Evolutionary conservation across 1,140 invertebrate genomes (phyloP).

Genomic region (Conus betulinus): DNA sequence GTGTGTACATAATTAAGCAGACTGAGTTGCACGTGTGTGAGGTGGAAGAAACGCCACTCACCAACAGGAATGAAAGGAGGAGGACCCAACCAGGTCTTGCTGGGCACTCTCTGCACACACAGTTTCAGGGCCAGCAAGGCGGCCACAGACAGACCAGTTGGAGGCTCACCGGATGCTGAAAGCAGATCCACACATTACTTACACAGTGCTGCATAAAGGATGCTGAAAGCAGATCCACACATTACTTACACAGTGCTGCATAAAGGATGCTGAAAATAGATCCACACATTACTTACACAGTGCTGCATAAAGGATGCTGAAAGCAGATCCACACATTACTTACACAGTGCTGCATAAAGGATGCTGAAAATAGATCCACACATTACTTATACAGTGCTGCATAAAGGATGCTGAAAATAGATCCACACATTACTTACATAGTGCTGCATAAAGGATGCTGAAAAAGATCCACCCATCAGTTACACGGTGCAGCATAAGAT

Average conservation of each 20-base stretch:
- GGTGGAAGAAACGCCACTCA: constrained; percentile 36
- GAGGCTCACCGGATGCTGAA: constrained; percentile 73
- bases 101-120: constrained; percentile 60
- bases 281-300: too few species aligned
- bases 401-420: too few species aligned
- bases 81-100: constrained; percentile 55
- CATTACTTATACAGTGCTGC: too few species aligned
- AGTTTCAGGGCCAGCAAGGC: constrained; percentile 68
- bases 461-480: background rate
- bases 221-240: too few species aligned
- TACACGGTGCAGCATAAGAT: too few species aligned
- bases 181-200: background rate
- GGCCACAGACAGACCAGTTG: constrained; percentile 68
- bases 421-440: too few species aligned
- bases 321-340: too few species aligned
- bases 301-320: too few species aligned
- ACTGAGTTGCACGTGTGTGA: background rate
- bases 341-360: background rate
- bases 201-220: too few species aligned
- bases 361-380: constrained; percentile 54
- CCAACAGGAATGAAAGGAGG: constrained; percentile 59
- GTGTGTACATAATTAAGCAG: too few species aligned
- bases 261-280: constrained; percentile 58
- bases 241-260: too few species aligned
- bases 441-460: constrained; percentile 56